These are phyloP conservation scores for Brassicogethes aeneus DNA, from an alignment of 2,888 invertebrate genomes.

Conservation along the genomic window DNA sequence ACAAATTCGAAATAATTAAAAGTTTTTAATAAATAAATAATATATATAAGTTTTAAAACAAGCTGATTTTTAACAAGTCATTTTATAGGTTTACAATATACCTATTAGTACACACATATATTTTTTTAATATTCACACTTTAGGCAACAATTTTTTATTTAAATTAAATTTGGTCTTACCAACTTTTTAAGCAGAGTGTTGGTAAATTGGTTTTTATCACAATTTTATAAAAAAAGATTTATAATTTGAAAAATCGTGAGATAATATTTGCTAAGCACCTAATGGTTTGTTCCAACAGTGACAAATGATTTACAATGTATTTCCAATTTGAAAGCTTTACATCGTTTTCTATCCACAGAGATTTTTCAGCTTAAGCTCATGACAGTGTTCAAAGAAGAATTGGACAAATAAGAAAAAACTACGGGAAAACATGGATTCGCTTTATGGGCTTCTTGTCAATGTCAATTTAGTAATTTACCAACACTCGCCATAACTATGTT, in stretches of 20 bases:
- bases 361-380: background rate
- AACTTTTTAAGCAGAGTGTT: background rate
- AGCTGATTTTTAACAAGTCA: background rate
- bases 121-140: background rate
- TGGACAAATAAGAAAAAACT: background rate
- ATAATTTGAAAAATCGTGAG: no score
- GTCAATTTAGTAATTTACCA: conserved; percentile 1
- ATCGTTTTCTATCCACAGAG: background rate
- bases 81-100: background rate
- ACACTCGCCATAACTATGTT: background rate
- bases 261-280: no score
- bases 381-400: background rate
- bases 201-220: no score
- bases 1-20: background rate
- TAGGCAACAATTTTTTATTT: background rate
- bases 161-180: background rate
- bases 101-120: background rate
- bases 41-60: background rate
- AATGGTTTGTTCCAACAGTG: no score
- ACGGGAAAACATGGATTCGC: background rate
- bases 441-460: background rate
- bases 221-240: no score
- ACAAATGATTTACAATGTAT: no score
- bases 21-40: background rate
- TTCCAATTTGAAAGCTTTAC: background rate